These are phyloP conservation scores for Poecilia gillii DNA, from an alignment of 2,797 vertebrate species.

Conservation along the genomic window DNA sequence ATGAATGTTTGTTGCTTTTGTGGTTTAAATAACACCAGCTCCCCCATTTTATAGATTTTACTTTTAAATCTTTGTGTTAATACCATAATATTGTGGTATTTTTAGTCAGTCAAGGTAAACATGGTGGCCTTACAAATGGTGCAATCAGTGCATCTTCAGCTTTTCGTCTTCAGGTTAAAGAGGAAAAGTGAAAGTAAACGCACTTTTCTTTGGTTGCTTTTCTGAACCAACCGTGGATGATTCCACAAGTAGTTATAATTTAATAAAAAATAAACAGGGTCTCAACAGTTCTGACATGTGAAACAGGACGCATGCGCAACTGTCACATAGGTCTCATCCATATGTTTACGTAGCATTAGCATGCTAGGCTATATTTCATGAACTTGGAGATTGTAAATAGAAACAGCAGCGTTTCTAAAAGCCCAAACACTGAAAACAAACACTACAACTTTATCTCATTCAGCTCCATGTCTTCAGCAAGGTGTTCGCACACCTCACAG, in stretches of 20 bases:
- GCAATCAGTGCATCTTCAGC: not conserved
- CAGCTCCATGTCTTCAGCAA: not conserved
- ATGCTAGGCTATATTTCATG: slow-evolving; percentile 61
- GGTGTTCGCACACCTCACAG: not conserved
- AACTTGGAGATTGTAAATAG: not conserved
- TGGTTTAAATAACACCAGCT: not conserved
- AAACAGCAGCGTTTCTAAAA: not conserved
- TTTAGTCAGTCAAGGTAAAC: not conserved
- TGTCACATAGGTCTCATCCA: slow-evolving; percentile 38
- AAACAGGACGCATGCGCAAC: slow-evolving; percentile 55
- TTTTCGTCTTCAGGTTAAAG: not conserved
- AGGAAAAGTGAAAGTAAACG: not conserved
- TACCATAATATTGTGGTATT: not conserved
- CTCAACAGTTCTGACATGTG: slow-evolving; percentile 30
- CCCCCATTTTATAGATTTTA: not conserved
- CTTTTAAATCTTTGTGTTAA: not conserved
- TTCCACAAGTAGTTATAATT: not conserved
- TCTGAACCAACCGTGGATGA: not conserved
- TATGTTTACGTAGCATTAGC: slow-evolving; percentile 70
- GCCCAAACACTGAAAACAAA: not conserved
- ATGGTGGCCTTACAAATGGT: not conserved
- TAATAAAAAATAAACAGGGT: slow-evolving; percentile 8
- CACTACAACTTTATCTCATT: not conserved
- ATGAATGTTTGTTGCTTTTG: not conserved
- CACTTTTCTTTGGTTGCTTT: not conserved